Percentiles rank a stretch among this genome's conserved stretches.
These are phyloP conservation scores for Nanger granti DNA, from an alignment of 2,113 vertebrate genomes.

Conservation along the genomic window DNA sequence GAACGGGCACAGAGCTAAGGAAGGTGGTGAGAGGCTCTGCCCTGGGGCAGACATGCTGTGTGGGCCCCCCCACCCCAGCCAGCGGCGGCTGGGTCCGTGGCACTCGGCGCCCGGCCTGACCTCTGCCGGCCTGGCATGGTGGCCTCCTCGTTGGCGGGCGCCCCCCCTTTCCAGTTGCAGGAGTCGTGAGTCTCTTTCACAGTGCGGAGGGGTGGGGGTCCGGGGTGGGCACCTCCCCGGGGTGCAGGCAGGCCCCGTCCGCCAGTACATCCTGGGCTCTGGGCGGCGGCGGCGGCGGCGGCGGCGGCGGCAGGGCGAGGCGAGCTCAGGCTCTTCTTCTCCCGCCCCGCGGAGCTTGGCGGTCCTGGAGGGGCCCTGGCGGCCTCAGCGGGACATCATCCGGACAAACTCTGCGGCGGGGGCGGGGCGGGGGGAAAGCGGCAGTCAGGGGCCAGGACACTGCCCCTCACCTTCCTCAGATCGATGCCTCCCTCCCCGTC, in stretches of 20 bases:
- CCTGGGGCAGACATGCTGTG: conserved; percentile 62
- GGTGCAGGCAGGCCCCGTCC: conserved; percentile 74
- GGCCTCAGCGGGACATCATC: conserved; percentile 92
- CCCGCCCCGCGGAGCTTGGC: conserved; percentile 63
- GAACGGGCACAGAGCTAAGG: conserved; percentile 54
- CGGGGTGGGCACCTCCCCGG: conserved; percentile 75
- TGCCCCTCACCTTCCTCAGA: neutral
- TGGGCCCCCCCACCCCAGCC: conserved; percentile 61
- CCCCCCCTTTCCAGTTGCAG: conserved; percentile 78
- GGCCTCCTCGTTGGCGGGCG: conserved; percentile 53
- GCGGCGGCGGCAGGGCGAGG: conserved; percentile 67
- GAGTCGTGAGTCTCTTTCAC: conserved; percentile 83
- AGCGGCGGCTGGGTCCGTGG: conserved; percentile 37
- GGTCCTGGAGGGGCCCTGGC: conserved; percentile 67
- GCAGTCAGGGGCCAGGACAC: neutral
- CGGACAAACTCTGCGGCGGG: too few species aligned
- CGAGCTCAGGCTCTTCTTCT: conserved; percentile 65
- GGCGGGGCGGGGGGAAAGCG: neutral
- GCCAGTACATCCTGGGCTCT: conserved; percentile 67
- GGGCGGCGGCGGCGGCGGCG: conserved; percentile 60
- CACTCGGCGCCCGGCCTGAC: conserved; percentile 56
- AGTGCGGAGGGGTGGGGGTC: conserved; percentile 81
- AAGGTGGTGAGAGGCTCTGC: conserved; percentile 31
- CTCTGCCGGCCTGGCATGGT: conserved; percentile 58
- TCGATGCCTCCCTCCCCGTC: accelerated